Evolutionary conservation across 2,797 vertebrate species (phyloP).

Genomic region (Ispidina lecontei): DNA sequence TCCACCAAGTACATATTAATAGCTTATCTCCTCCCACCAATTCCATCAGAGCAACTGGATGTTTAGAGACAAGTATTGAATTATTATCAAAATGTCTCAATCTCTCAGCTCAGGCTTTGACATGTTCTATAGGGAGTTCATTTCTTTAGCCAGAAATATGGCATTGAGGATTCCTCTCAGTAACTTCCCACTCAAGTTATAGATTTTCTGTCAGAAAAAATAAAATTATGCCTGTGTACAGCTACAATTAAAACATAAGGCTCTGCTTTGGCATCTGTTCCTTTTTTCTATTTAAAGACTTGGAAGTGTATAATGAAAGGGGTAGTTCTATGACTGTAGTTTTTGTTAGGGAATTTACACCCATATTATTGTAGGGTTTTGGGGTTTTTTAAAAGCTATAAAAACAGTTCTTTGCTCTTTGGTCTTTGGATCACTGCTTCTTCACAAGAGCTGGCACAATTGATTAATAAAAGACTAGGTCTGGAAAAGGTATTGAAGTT

Average conservation of each 20-base stretch:
- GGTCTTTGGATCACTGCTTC: not conserved
- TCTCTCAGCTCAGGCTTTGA: conserved; percentile 57
- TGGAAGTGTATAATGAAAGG: conserved; percentile 46
- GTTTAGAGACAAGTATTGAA: conserved; percentile 56
- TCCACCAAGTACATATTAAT: conserved; percentile 31
- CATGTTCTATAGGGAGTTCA: conserved; percentile 38
- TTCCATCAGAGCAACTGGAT: conserved; percentile 49
- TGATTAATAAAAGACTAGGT: not conserved
- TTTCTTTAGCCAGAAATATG: conserved; percentile 62
- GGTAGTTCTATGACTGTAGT: conserved; percentile 1
- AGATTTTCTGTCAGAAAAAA: conserved; percentile 76
- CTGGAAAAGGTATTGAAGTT: not conserved
- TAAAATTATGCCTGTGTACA: conserved; percentile 64
- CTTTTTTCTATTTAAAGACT: conserved; percentile 64
- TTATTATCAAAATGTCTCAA: conserved; percentile 65
- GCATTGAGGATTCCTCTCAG: conserved; percentile 74
- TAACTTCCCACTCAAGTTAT: conserved; percentile 73
- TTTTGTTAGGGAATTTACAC: conserved; percentile 44
- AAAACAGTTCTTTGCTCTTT: not conserved
- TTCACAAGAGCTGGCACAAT: not conserved
- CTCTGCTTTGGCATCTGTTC: conserved; percentile 70
- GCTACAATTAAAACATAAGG: conserved; percentile 76
- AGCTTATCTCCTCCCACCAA: conserved; percentile 50
- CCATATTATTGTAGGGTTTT: not conserved
- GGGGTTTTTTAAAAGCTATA: not conserved